Base-by-base conservation (phyloP, 2,113 vertebrate genomes). In the Benitochromis conjunctus region DNA sequence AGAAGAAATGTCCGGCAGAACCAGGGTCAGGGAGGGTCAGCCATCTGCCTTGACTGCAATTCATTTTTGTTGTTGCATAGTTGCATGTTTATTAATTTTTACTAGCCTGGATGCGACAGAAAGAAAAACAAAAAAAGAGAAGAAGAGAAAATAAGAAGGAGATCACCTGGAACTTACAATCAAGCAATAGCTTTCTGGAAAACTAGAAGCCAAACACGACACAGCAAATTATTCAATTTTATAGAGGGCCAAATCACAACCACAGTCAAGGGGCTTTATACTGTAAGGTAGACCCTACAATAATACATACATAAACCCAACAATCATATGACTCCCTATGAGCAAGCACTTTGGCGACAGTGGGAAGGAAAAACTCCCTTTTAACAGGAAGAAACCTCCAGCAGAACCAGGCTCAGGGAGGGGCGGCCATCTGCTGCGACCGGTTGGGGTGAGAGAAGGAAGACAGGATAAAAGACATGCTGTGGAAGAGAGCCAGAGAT, bases 171-270 rank as follows among this genome's bases (percentile, higher is more conserved):
- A 62, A 19, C 31, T 4, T 36, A 62, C 58, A 62, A 62, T 34
- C 16, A 62, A 62, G 11, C 58, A 36, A 62, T 19, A 62, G 0
- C 10, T 2, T 19, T 62, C 0, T 34, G 16, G 0, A 62, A 62
- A 62, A 62, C 9, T 31, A 1, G 3, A 62, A 19, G 58, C 19
- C 58, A 34, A 62, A 62, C 8, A 9, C 4, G 1, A 53, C 51
- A n/a, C 51, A 53, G 51, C 53, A n/a, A 36, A 62, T 36, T 31
- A 36, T 62, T 62, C 0, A 4, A 11, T n/a, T 36, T 62, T 60
- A 11, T 19, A 19, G 2, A 62, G 3, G 9, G 11, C 29, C 34
- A 62, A 19, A 34, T 62, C 58, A 62, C 16, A 62, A 54, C 53
- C 11, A 19, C 16, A 36, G 58, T 62, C 58, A 19, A 62, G 16